Conservation (phyloP, 2,888 invertebrate genomes). For the Lobophora halterata region DNA sequence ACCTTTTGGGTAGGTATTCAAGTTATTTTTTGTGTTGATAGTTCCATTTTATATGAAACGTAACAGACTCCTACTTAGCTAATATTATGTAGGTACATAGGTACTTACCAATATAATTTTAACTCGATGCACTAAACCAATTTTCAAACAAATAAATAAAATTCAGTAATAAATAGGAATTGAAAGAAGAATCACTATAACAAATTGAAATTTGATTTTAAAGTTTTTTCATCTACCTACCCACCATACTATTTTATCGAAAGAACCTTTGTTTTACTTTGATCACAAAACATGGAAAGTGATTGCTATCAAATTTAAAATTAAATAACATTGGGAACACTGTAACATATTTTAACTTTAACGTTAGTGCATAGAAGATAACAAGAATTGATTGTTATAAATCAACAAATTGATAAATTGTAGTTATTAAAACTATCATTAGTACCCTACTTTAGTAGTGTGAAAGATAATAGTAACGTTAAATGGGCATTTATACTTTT, state of each 20-base stretch:
- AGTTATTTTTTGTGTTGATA: too few relatives aligned
- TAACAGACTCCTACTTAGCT: too few relatives aligned
- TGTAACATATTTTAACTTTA: constrained; percentile 79
- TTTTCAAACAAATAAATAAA: too few relatives aligned
- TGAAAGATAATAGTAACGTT: constrained; percentile 65
- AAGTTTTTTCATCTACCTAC: too few relatives aligned
- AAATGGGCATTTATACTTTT: constrained; percentile 75
- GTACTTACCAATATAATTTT: too few relatives aligned
- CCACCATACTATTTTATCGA: too few relatives aligned
- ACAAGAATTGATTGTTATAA: constrained; percentile 52
- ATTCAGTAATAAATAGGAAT: too few relatives aligned
- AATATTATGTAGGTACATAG: too few relatives aligned
- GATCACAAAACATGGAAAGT: constrained; percentile 26
- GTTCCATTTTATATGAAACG: too few relatives aligned
- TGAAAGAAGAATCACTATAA: too few relatives aligned
- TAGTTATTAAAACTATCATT: constrained; percentile 70
- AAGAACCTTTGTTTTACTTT: constrained; percentile 15
- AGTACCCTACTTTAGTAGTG: constrained; percentile 68
- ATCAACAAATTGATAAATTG: constrained; percentile 68
- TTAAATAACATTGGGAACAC: constrained; percentile 79
- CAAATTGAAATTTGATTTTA: too few relatives aligned
- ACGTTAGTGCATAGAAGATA: constrained; percentile 76
- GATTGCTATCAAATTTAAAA: constrained; percentile 39
- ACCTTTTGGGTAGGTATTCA: constrained; percentile 12
- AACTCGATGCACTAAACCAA: too few relatives aligned